A percentile compares a stretch with the other conserved stretches of the same genome.
These are phyloP conservation scores for Cololabis saira DNA, from an alignment of 2,113 vertebrate species.

Conservation along the genomic window DNA sequence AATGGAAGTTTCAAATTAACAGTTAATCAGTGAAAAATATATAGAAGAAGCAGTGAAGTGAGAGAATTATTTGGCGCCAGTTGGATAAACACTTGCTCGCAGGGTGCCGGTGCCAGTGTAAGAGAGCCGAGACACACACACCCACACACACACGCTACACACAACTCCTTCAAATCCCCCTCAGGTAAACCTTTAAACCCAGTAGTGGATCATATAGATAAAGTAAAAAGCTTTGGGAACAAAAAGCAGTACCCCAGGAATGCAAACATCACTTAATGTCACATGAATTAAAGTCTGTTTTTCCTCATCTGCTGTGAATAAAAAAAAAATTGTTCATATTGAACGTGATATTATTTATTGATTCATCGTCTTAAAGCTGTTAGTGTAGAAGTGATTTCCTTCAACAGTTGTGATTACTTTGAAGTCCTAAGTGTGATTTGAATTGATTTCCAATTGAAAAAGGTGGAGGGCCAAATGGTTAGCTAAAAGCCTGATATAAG, in stretches of 20 bases:
- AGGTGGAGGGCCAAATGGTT: too few species aligned
- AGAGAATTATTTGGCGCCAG: conserved; percentile 50
- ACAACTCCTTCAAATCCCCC: neutral
- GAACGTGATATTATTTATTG: too few species aligned
- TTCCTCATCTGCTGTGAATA: too few species aligned
- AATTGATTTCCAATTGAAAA: too few species aligned
- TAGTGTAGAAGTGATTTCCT: too few species aligned
- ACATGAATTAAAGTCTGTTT: neutral
- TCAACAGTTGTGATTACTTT: too few species aligned
- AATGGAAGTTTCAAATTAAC: neutral
- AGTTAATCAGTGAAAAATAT: conserved; percentile 21
- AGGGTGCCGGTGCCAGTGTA: conserved; percentile 40
- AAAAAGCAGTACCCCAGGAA: neutral
- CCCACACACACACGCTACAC: neutral
- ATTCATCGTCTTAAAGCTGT: too few species aligned
- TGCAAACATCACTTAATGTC: neutral
- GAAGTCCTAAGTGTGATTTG: too few species aligned
- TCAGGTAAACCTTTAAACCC: conserved; percentile 10
- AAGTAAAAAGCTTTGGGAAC: neutral
- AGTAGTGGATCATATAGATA: conserved; percentile 12
- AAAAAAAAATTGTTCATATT: too few species aligned
- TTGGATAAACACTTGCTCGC: conserved; percentile 66
- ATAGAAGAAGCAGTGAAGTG: conserved; percentile 20
- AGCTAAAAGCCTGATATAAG: too few species aligned
- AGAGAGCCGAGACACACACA: neutral